These are phyloP conservation scores for Trimorus sp. DNA, from an alignment of 2,888 invertebrate species.

Conservation along the genomic window DNA sequence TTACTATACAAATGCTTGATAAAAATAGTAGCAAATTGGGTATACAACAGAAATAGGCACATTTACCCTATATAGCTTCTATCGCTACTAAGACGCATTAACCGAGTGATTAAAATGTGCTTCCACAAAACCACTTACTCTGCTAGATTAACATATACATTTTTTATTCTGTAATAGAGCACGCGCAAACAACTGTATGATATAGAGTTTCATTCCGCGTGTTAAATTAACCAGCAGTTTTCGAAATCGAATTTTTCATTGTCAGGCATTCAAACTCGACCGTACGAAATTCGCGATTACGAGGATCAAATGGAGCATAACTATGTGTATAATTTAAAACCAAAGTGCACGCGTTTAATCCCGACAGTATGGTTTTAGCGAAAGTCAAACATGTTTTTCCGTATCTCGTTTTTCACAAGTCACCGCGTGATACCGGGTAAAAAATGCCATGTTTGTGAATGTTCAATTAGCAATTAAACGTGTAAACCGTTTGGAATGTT, in stretches of 20 bases:
- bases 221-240: slow-evolving; percentile 45
- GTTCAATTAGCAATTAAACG: slow-evolving; percentile 5
- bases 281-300: too few species aligned
- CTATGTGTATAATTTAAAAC: too few species aligned
- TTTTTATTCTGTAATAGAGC: slow-evolving; percentile 46
- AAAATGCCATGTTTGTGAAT: too few species aligned
- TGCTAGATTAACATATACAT: slow-evolving; percentile 47
- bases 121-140: slow-evolving; percentile 43
- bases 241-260: slow-evolving; percentile 37
- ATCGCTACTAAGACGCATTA: slow-evolving; percentile 21
- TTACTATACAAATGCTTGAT: too few species aligned
- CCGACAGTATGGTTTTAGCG: too few species aligned
- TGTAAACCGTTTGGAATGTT: neutral
- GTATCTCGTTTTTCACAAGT: too few species aligned
- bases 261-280: neutral
- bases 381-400: too few species aligned
- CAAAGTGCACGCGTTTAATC: too few species aligned
- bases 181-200: slow-evolving; percentile 24
- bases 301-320: too few species aligned
- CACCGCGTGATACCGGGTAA: too few species aligned
- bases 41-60: too few species aligned
- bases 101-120: slow-evolving; percentile 41
- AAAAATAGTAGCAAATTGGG: too few species aligned
- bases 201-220: slow-evolving; percentile 47
- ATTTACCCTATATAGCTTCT: slow-evolving; percentile 9